Percentiles rank a stretch among this genome's conserved stretches.
Conservation (phyloP, 2,888 invertebrate species). For the Uropetala carovei region DNA sequence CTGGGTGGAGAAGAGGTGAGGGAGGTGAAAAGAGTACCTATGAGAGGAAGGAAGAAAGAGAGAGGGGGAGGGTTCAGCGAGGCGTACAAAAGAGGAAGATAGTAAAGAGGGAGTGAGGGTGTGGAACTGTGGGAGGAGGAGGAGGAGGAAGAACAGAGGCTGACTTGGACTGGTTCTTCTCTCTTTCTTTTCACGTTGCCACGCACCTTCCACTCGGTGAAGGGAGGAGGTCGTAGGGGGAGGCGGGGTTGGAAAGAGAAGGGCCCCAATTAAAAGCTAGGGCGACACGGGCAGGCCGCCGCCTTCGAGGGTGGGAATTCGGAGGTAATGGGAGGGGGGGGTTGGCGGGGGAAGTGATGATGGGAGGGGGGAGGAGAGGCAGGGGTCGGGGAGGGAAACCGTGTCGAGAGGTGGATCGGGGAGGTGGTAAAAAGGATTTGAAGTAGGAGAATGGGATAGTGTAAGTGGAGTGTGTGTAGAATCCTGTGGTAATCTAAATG, state of each 20-base stretch:
- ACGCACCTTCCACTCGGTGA: conserved; percentile 10
- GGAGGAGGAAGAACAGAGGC: conserved; percentile 31
- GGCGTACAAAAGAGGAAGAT: neutral
- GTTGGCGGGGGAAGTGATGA: neutral
- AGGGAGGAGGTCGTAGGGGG: neutral
- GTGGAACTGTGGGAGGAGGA: neutral
- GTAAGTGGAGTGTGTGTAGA: neutral
- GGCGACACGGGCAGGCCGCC: conserved; percentile 30
- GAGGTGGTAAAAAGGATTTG: neutral
- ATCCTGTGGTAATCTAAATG: neutral
- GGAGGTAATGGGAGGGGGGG: neutral
- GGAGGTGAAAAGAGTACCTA: neutral
- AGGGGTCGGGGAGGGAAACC: neutral
- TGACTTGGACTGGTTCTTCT: conserved; percentile 40
- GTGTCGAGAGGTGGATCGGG: neutral
- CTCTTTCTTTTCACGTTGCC: conserved; percentile 19
- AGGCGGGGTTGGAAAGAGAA: neutral
- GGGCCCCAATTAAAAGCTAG: conserved; percentile 49
- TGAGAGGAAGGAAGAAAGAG: neutral
- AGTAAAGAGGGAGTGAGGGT: neutral
- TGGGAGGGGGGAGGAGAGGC: neutral
- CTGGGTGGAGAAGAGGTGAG: neutral
- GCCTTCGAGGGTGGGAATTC: conserved; percentile 36
- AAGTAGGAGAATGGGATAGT: neutral
- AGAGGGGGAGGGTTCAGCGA: too few relatives aligned